phyloP scores from a whole-genome alignment of 2,888 invertebrate genomes.

The Silvanus unidentatus region DNA sequence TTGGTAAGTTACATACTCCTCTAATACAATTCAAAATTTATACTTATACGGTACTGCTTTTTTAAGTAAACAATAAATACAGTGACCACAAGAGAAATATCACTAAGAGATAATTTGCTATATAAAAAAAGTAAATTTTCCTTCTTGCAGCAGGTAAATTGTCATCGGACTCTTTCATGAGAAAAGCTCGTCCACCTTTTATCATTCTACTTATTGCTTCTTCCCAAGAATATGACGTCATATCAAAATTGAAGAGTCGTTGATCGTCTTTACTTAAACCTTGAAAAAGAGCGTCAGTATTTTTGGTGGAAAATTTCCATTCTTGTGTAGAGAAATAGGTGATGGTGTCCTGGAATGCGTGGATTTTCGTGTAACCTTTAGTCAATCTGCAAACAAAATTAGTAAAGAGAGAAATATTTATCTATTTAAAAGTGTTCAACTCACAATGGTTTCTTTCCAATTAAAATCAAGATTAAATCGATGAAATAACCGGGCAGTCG shows the following conservation, averaged over 20 bases:
- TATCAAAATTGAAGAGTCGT: slow-evolving; percentile 57
- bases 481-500: slow-evolving; percentile 26
- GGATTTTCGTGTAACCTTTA: slow-evolving; percentile 50
- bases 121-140: not conserved
- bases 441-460: slow-evolving; percentile 28
- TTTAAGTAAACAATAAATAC: too few relatives aligned
- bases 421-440: too few relatives aligned
- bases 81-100: not conserved
- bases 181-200: slow-evolving; percentile 10
- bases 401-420: too few relatives aligned
- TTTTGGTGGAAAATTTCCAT: slow-evolving; percentile 66
- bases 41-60: too few relatives aligned
- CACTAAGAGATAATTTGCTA: not conserved
- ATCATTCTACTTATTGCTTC: slow-evolving; percentile 11
- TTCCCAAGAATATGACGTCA: slow-evolving; percentile 68
- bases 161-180: slow-evolving; percentile 56
- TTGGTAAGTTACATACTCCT: too few relatives aligned
- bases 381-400: too few relatives aligned
- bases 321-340: slow-evolving; percentile 72
- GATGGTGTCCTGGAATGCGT: slow-evolving; percentile 64
- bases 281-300: slow-evolving; percentile 53
- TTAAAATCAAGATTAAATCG: slow-evolving; percentile 21
- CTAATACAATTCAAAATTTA: too few relatives aligned
- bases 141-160: slow-evolving; percentile 57
- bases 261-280: slow-evolving; percentile 54